phyloP scores from a whole-genome alignment of 2,113 vertebrate genomes.

The Syngnathus scovelli region DNA sequence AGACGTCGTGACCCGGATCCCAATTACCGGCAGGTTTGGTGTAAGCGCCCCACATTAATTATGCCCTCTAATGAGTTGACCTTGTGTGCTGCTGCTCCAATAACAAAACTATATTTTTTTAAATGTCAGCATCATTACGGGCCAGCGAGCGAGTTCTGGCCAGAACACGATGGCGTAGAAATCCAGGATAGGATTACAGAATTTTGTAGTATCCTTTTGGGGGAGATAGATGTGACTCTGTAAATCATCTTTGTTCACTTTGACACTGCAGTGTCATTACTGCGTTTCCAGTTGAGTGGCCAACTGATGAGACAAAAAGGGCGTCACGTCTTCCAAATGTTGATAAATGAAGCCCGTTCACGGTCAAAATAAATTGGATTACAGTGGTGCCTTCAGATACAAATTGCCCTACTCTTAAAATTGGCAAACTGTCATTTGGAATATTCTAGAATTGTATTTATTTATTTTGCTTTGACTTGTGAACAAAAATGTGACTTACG shows the following conservation, averaged over 20 bases:
- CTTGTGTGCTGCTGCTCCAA: constrained; percentile 42
- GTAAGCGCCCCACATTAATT: constrained; percentile 41
- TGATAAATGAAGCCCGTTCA: neutral
- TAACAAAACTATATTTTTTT: constrained; percentile 39
- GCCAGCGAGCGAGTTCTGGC: constrained; percentile 4
- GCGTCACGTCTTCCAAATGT: neutral
- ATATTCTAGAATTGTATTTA: no score
- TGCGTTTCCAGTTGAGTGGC: constrained; percentile 17
- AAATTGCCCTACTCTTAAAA: neutral
- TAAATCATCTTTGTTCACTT: constrained; percentile 25
- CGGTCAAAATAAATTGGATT: neutral
- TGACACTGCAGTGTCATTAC: constrained; percentile 18
- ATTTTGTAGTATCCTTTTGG: no score
- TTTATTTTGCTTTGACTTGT: neutral
- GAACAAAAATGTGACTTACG: neutral
- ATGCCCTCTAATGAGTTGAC: constrained; percentile 56
- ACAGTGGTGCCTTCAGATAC: neutral
- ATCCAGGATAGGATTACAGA: neutral
- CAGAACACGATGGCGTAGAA: constrained; percentile 8
- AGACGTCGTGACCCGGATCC: constrained; percentile 27
- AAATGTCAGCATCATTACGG: constrained; percentile 58
- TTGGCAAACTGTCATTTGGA: no score
- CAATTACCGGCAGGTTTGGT: constrained; percentile 27
- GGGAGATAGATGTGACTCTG: constrained; percentile 3
- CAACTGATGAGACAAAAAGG: constrained; percentile 8